Evolutionary conservation across 2,888 invertebrate genomes (phyloP).

Genomic region (Synanthedon formicaeformis): DNA sequence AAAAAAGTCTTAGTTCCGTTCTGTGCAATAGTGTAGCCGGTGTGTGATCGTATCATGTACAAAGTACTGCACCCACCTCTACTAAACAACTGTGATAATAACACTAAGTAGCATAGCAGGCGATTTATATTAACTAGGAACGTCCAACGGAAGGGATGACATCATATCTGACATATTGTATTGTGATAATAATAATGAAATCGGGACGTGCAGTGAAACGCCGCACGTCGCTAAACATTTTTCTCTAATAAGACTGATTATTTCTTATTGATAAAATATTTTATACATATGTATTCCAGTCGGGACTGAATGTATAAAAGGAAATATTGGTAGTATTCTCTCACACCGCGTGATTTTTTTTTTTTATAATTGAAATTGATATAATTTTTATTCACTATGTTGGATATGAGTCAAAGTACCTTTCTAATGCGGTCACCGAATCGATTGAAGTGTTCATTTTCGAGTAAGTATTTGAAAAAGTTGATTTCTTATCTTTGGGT

Average conservation of each 20-base stretch:
- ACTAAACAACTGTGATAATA: conserved; percentile 72
- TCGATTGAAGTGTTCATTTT: conserved; percentile 34
- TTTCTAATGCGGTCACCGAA: conserved; percentile 66
- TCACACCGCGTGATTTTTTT: conserved; percentile 48
- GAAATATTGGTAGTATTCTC: conserved; percentile 57
- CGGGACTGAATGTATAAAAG: conserved; percentile 64
- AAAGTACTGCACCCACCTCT: conserved; percentile 72
- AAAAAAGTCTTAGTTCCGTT: no score
- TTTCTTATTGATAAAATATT: conserved; percentile 66
- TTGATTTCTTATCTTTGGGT: conserved; percentile 45
- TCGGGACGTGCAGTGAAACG: conserved; percentile 42
- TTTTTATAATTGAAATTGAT: conserved; percentile 36
- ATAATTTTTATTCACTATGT: conserved; percentile 56
- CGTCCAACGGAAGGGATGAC: conserved; percentile 72
- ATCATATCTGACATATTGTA: conserved; percentile 72
- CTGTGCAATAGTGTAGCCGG: conserved; percentile 35
- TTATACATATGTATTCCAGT: conserved; percentile 69
- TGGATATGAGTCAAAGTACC: conserved; percentile 69
- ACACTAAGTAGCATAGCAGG: conserved; percentile 72
- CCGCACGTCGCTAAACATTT: conserved; percentile 60
- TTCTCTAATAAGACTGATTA: conserved; percentile 73
- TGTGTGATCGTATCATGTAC: conserved; percentile 65
- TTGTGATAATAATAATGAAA: conserved; percentile 57
- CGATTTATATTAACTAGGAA: conserved; percentile 67
- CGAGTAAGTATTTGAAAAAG: conserved; percentile 49